A percentile compares a stretch with the other conserved stretches of the same genome.
Evolutionary conservation across 2,888 invertebrate species (phyloP).

Genomic region (Eustalomyia histrio): DNA sequence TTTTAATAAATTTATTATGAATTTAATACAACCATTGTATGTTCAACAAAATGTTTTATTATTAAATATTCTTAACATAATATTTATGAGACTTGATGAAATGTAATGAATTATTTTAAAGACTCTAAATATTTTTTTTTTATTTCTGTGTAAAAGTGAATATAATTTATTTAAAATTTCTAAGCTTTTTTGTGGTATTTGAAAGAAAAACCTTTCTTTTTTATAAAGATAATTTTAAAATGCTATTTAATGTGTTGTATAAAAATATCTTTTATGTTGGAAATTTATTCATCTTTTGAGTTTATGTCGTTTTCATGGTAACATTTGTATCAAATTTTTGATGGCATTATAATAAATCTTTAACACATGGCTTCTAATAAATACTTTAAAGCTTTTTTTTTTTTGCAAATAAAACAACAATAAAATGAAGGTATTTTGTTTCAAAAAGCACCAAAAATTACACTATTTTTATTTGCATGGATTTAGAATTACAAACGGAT

Average conservation of each 20-base stretch:
- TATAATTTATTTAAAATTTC: background rate
- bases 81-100: background rate
- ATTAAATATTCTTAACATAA: background rate
- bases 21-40: slow-evolving; percentile 14
- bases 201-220: background rate
- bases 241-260: background rate
- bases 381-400: slow-evolving; percentile 16
- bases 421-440: background rate
- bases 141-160: background rate
- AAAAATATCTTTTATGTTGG: background rate
- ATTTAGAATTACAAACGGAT: background rate
- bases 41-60: background rate
- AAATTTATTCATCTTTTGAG: background rate
- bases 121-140: too few species aligned
- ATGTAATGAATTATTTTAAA: background rate
- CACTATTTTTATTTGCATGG: slow-evolving; percentile 6
- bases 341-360: background rate
- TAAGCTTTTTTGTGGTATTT: background rate
- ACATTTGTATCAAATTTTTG: background rate
- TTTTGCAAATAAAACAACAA: slow-evolving; percentile 27
- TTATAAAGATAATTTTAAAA: background rate
- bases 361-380: slow-evolving; percentile 25
- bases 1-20: slow-evolving; percentile 47
- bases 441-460: slow-evolving; percentile 26
- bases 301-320: background rate